Base-by-base conservation (phyloP, 2,113 vertebrate species). In the Neolamprologus toae region DNA sequence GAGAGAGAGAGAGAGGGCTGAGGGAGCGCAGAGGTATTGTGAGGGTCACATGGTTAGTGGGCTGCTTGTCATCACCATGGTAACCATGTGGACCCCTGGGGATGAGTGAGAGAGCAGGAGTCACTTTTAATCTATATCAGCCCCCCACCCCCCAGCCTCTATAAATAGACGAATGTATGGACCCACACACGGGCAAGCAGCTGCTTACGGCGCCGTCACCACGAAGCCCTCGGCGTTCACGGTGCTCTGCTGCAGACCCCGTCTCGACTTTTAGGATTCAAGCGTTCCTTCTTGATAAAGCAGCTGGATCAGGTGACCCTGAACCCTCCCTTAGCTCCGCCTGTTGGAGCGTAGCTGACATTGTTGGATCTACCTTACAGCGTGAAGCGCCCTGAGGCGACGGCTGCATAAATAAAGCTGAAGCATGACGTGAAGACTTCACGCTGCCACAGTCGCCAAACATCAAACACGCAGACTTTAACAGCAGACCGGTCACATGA, bases 21-120 rank as follows among this genome's bases (percentile, higher is more conserved):
- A n/a, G 54, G 53, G 37, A 31, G 51, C 28, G 19, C 47, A 13
- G 84, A 73, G 87, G 90, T 91, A 92, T 87, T 90, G 84, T 90
- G 84, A 86, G 76, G 87, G 87, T 93, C 92, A 93, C 94, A 94
- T 94, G 89, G 86, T 93, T 95, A 84, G 53, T 4, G 33, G 57
- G 80, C 91, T 93, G 89, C 83, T 92, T 93, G 89, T 86, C 80
- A 76, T 93, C 5, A 42, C 94, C 86, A 93, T 89, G 90, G 94
- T 49, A 84, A 93, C 87, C 3, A 1, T 82, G 73, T 85, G 83
- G 87, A 86, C 82, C 82, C 90, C 86, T 5, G 8, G 68, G 90
- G 80, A 79, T 68, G 66, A 90, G 86, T 61, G 61, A 84, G 80
- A 83, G 84, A 87, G 79, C 55, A 83, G 78, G 47, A 88, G 81